Percentiles rank a stretch among this genome's conserved stretches.
Evolutionary conservation across 2,113 vertebrate species (phyloP).

Genomic region (Ameiurus melas): DNA sequence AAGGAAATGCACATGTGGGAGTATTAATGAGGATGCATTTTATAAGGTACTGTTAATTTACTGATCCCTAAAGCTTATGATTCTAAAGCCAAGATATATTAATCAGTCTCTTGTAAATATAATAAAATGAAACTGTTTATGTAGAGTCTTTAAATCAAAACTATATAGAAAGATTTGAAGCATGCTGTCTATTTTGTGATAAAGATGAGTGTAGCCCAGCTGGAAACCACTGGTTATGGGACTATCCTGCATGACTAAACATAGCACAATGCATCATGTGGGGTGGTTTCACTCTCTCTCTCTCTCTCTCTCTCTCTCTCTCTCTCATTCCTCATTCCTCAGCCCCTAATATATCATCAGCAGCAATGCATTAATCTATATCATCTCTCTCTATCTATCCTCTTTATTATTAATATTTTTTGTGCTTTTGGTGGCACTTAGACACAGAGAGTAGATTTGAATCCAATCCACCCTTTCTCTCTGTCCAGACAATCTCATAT

Average conservation of each 20-base stretch:
- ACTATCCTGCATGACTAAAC: slow-evolving; percentile 17
- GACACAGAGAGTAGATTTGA: neutral
- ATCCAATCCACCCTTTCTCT: neutral
- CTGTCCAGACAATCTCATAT: slow-evolving; percentile 48
- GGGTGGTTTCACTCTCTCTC: neutral
- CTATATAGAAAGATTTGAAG: neutral
- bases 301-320: slow-evolving; percentile 3
- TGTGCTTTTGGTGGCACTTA: neutral
- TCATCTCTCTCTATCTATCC: slow-evolving; percentile 47
- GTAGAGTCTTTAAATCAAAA: neutral
- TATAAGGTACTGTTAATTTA: neutral
- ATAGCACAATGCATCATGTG: slow-evolving; percentile 1
- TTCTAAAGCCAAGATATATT: neutral
- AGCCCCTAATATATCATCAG: neutral
- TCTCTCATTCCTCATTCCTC: neutral
- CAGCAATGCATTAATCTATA: slow-evolving; percentile 31
- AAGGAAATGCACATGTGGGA: neutral
- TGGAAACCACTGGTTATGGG: slow-evolving; percentile 1
- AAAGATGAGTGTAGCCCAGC: neutral
- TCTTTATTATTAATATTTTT: neutral
- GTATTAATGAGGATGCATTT: neutral
- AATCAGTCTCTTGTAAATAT: neutral
- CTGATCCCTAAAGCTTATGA: neutral
- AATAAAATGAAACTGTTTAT: neutral
- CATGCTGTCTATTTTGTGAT: neutral